Conservation (phyloP, 1,140 invertebrate species). For the Spodoptera frugiperda region DNA sequence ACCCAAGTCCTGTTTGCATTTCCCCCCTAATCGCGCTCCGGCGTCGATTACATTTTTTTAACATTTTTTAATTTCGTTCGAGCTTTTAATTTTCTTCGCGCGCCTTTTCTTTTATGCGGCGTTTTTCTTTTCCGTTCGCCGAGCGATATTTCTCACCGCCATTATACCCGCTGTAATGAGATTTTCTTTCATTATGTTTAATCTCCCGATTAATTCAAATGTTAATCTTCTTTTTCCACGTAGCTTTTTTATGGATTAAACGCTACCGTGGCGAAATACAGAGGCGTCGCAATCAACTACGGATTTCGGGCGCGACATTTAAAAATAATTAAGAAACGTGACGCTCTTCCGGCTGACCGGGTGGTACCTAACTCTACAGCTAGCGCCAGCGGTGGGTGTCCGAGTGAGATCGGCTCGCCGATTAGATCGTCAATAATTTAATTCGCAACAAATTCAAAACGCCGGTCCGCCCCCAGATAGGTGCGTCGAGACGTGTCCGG, state of each 20-base stretch:
- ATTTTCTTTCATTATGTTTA: constrained; percentile 86
- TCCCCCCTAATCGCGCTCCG: constrained; percentile 57
- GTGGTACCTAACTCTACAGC: not conserved
- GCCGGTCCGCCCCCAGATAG: constrained; percentile 74
- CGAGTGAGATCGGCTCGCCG: constrained; percentile 64
- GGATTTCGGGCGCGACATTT: constrained; percentile 71
- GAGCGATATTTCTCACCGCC: constrained; percentile 83
- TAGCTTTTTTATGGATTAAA: constrained; percentile 70
- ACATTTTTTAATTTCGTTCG: constrained; percentile 85
- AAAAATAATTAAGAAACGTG: constrained; percentile 83
- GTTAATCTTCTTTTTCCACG: constrained; percentile 83
- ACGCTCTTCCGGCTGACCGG: constrained; percentile 57
- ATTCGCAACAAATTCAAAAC: constrained; percentile 84
- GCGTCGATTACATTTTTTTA: constrained; percentile 85
- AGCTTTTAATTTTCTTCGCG: constrained; percentile 84
- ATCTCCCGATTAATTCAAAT: constrained; percentile 86
- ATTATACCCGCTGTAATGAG: constrained; percentile 84
- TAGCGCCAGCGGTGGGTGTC: constrained; percentile 51
- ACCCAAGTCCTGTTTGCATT: constrained; percentile 66
- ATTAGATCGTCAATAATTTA: constrained; percentile 85
- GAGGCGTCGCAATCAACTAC: constrained; percentile 62
- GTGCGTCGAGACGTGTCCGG: constrained; percentile 78
- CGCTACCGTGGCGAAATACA: constrained; percentile 68
- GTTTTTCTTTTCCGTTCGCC: constrained; percentile 74
- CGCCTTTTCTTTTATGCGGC: constrained; percentile 80